These are phyloP conservation scores for Nebria ingens DNA, from an alignment of 1,140 invertebrate genomes.

Conservation along the genomic window DNA sequence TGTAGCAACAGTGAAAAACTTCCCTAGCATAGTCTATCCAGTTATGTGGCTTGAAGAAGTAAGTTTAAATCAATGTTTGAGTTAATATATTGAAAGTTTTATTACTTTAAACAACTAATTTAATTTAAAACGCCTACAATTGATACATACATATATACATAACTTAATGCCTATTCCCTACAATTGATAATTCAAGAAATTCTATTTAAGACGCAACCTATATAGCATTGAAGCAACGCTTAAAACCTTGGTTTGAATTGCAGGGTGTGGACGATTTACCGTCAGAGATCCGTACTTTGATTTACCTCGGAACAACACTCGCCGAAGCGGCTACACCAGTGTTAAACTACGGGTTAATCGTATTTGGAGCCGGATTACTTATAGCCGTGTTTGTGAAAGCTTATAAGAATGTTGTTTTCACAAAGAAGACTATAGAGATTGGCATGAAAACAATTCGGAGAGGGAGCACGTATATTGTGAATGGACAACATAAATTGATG, in stretches of 20 bases:
- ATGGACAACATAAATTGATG: conserved; percentile 54
- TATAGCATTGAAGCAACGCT: no score
- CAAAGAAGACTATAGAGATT: conserved; percentile 63
- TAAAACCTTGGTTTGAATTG: no score
- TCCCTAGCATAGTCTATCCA: conserved; percentile 72
- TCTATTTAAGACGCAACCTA: no score
- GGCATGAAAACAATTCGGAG: conserved; percentile 56
- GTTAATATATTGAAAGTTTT: neutral
- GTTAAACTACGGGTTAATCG: conserved; percentile 58
- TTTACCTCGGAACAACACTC: conserved; percentile 66
- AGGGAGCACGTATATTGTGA: conserved; percentile 58
- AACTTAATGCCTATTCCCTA: no score
- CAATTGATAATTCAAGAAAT: no score
- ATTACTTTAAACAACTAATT: no score
- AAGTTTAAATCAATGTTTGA: no score
- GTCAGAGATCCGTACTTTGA: conserved; percentile 60
- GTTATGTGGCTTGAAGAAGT: conserved; percentile 84
- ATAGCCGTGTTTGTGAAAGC: conserved; percentile 54
- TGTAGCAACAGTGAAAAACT: conserved; percentile 58
- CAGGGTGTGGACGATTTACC: conserved; percentile 72
- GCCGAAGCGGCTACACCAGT: conserved; percentile 55
- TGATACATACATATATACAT: no score
- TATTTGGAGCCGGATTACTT: conserved; percentile 52
- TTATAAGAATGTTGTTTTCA: conserved; percentile 64
- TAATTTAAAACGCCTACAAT: no score